Percentiles rank a stretch among this genome's conserved stretches.
phyloP scores from a whole-genome alignment of 2,113 vertebrate genomes.

The Centropus unirufus region DNA sequence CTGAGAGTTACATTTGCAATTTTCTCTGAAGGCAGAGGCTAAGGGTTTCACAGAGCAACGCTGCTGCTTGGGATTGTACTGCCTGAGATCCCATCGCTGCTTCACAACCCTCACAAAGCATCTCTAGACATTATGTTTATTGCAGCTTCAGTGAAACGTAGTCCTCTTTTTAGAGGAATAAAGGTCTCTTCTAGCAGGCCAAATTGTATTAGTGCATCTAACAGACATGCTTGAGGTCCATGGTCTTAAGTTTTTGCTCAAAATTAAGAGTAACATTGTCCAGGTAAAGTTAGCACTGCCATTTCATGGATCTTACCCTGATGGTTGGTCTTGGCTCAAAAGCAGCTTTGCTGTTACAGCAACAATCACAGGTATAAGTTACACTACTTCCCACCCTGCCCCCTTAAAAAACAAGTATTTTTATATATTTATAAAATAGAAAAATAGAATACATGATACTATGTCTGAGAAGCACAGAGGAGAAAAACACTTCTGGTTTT shows the following conservation, averaged over 20 bases:
- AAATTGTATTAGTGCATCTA: not conserved
- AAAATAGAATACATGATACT: not conserved
- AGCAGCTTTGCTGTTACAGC: not conserved
- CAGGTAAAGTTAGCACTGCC: not conserved
- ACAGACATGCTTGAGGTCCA: not conserved
- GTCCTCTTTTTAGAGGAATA: not conserved
- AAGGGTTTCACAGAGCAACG: not conserved
- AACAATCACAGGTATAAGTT: not conserved
- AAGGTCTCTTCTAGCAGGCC: not conserved
- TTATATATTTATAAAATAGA: not conserved
- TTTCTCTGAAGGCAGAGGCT: not conserved
- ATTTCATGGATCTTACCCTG: not conserved
- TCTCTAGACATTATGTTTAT: not conserved
- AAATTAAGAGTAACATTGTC: not conserved
- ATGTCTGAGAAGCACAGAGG: not conserved
- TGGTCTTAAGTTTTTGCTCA: not conserved
- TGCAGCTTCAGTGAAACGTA: not conserved
- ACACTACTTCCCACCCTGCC: not conserved
- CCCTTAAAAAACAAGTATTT: not conserved
- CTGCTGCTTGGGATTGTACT: not conserved
- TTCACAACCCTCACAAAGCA: not conserved
- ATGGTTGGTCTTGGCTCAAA: not conserved
- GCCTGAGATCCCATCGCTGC: not conserved
- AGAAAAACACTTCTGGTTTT: not conserved
- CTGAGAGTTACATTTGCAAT: not conserved